Base-by-base conservation (phyloP, 1,140 invertebrate genomes). In the Pseudomyrmex concolor region DNA sequence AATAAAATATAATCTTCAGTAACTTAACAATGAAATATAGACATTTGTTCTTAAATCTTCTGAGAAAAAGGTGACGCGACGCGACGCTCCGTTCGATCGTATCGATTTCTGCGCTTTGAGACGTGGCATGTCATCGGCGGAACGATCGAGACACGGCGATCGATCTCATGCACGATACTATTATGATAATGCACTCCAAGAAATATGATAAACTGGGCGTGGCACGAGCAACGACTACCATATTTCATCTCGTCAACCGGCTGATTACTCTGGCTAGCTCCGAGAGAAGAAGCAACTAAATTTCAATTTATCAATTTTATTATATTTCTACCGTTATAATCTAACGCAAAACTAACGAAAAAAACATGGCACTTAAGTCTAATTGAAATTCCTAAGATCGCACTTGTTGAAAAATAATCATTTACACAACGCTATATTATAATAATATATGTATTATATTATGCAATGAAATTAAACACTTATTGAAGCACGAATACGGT, bases 131-230 rank as follows among this genome's bases (percentile, higher is more conserved):
- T 67, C 67, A 85, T 85, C 68, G 80, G 76, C 74, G 64, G 72
- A 87, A 88, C 76, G n/a, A n/a, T n/a, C n/a, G 66, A 34, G 34
- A 59, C 84, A 72, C 62, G 60, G 13, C 83, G 86, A 64, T 81
- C 84, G 84, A 87, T 84, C 85, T 87, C 76, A 87, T 77, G 81
- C 74, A 83, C 87, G 84, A 87, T 78, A 74, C 83, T 86, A 92
- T 92, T 92, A 92, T 92, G 91, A 90, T 92, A 91, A 92, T 92
- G 84, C 76, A 77, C 85, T 77, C 67, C 85, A 91, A 91, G 91
- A 91, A 92, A 91, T 92, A 92, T 91, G 92, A 91, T 92, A 92
- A 92, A 91, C 89, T 87, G 81, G 89, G 86, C 84, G 82, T 85
- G 84, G 76, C 84, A 25, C 54, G 80, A 54, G 84, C 48, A 83